phyloP scores from a whole-genome alignment of 2,113 vertebrate species.

The Muntiacus muntjak region DNA sequence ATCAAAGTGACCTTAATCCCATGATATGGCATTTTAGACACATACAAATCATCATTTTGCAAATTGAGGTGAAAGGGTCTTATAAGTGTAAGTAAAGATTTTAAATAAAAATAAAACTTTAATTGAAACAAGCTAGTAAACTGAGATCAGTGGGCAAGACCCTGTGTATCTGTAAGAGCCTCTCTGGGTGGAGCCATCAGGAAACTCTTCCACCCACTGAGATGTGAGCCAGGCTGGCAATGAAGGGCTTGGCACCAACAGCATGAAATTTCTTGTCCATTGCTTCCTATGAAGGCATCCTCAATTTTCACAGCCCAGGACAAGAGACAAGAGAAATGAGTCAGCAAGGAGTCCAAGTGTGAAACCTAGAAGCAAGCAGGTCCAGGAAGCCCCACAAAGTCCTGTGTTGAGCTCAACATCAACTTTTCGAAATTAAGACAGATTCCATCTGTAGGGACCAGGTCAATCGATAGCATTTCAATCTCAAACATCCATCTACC shows the following conservation, averaged over 20 bases:
- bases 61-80: background rate
- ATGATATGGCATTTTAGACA: background rate
- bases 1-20: background rate
- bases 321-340: slow-evolving; percentile 54
- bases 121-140: background rate
- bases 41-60: background rate
- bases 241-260: slow-evolving; percentile 59
- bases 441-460: background rate
- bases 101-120: background rate
- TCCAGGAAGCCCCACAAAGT: background rate
- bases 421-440: background rate
- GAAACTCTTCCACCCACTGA: slow-evolving; percentile 29
- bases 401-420: background rate
- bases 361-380: slow-evolving; percentile 11
- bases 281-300: slow-evolving; percentile 49
- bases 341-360: slow-evolving; percentile 48
- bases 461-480: background rate
- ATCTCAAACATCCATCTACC: background rate
- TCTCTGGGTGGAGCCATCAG: background rate
- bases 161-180: background rate
- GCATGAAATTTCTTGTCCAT: slow-evolving; percentile 50
- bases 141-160: background rate
- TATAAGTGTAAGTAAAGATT: slow-evolving; percentile 28
- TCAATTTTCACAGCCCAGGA: background rate
- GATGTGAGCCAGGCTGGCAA: slow-evolving; percentile 35